These are phyloP conservation scores for Notamacropus eugenii DNA, from an alignment of 2,797 vertebrate species.

Conservation along the genomic window DNA sequence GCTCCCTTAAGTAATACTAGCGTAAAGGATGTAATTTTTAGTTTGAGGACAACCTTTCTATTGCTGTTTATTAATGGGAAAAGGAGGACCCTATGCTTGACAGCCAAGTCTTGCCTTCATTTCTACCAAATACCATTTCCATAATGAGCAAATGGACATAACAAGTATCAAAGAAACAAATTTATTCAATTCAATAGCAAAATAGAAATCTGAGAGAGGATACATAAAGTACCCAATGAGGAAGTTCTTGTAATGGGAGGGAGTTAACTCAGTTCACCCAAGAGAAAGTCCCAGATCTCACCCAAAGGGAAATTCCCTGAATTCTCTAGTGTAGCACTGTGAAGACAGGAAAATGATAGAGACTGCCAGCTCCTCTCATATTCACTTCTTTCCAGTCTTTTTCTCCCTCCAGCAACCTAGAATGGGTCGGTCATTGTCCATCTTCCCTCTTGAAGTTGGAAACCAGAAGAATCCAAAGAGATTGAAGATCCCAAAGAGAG, in stretches of 20 bases:
- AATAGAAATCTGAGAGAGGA: background rate
- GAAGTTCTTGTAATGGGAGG: background rate
- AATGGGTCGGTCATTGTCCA: background rate
- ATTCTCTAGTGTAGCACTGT: background rate
- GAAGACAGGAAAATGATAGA: background rate
- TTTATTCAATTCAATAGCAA: background rate
- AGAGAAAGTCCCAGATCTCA: background rate
- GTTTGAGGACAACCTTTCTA: background rate
- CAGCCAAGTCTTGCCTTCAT: background rate
- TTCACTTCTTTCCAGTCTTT: background rate
- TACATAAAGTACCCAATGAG: background rate
- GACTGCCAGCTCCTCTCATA: background rate
- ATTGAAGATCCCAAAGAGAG: background rate
- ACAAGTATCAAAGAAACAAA: background rate
- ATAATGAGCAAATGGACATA: background rate
- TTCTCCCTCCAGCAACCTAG: background rate
- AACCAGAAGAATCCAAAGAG: background rate
- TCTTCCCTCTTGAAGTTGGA: background rate
- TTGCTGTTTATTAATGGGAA: background rate
- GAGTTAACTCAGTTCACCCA: background rate
- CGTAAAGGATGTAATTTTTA: background rate
- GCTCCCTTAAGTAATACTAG: background rate
- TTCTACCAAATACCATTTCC: background rate
- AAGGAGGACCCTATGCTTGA: background rate
- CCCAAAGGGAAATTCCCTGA: background rate